Conservation (phyloP, 92 coral and sea anemone species). For the Siderastrea radians region DNA sequence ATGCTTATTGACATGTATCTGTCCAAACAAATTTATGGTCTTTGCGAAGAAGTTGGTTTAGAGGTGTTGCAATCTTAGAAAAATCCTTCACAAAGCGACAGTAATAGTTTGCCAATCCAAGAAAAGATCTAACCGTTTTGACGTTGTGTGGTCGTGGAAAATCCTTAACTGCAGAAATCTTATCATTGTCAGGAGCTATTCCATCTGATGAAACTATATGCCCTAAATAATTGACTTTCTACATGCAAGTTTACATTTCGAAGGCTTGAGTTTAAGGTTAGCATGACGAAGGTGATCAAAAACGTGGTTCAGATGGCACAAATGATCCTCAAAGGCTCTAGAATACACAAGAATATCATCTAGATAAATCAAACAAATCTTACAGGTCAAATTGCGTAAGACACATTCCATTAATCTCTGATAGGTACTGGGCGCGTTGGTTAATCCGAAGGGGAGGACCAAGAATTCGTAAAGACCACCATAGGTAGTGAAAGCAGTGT, state of each 20-base stretch:
- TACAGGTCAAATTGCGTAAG: slow-evolving; percentile 36
- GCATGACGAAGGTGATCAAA: no score
- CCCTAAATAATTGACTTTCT: slow-evolving; percentile 46
- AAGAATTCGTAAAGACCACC: slow-evolving; percentile 46
- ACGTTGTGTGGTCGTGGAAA: slow-evolving; percentile 57
- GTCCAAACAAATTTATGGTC: slow-evolving; percentile 64
- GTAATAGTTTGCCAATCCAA: slow-evolving; percentile 77
- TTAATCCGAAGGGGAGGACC: slow-evolving; percentile 41
- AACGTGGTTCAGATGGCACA: no score
- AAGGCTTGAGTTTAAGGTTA: no score
- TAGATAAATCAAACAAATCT: slow-evolving; percentile 31
- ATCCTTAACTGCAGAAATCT: slow-evolving; percentile 55
- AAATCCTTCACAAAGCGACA: slow-evolving; percentile 59
- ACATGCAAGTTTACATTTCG: no score
- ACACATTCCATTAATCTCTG: slow-evolving; percentile 56
- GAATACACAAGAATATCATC: slow-evolving; percentile 12
- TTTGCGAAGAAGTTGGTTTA: slow-evolving; percentile 56
- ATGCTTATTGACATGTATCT: slow-evolving; percentile 42
- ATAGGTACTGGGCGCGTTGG: slow-evolving; percentile 22
- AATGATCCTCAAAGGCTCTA: no score
- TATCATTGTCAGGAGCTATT: slow-evolving; percentile 65
- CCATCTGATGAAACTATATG: slow-evolving; percentile 64
- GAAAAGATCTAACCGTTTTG: slow-evolving; percentile 61
- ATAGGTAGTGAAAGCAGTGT: slow-evolving; percentile 45
- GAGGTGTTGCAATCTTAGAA: slow-evolving; percentile 63